Evolutionary conservation across 2,113 vertebrate species (phyloP).

Genomic region (Dicerorhinus sumatrensis): DNA sequence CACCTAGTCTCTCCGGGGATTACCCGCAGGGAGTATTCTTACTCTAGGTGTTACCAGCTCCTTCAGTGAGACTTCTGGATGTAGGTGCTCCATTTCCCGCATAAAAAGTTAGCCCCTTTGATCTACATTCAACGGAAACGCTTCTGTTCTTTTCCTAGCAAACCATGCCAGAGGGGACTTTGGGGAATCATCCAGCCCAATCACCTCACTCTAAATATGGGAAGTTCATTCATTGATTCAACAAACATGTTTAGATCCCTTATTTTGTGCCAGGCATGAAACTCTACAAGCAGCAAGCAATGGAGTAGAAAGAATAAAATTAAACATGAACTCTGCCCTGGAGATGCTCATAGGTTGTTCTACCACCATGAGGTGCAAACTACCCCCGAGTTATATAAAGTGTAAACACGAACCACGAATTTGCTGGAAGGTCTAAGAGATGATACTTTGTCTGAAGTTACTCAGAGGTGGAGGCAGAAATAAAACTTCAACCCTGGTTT

Average conservation of each 20-base stretch:
- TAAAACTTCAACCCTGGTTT: not conserved
- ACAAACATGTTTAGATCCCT: not conserved
- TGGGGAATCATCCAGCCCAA: not conserved
- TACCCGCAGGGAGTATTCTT: not conserved
- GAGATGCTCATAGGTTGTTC: not conserved
- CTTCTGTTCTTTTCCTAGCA: not conserved
- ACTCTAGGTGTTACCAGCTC: no score
- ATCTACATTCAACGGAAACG: not conserved
- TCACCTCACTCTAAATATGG: not conserved
- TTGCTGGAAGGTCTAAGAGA: not conserved
- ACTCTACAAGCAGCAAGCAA: not conserved
- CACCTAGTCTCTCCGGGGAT: not conserved
- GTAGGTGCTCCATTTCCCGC: not conserved
- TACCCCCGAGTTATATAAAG: not conserved
- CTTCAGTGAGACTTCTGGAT: not conserved
- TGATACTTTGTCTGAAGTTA: not conserved
- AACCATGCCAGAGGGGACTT: not conserved
- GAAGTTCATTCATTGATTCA: not conserved
- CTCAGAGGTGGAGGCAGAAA: not conserved
- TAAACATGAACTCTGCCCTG: not conserved
- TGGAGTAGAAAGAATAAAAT: not conserved
- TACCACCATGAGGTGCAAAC: not conserved
- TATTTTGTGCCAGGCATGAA: not conserved
- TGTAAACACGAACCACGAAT: not conserved
- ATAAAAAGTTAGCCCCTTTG: not conserved